These are phyloP conservation scores for Trichosurus vulpecula DNA, from an alignment of 2,797 vertebrate genomes.

Conservation along the genomic window DNA sequence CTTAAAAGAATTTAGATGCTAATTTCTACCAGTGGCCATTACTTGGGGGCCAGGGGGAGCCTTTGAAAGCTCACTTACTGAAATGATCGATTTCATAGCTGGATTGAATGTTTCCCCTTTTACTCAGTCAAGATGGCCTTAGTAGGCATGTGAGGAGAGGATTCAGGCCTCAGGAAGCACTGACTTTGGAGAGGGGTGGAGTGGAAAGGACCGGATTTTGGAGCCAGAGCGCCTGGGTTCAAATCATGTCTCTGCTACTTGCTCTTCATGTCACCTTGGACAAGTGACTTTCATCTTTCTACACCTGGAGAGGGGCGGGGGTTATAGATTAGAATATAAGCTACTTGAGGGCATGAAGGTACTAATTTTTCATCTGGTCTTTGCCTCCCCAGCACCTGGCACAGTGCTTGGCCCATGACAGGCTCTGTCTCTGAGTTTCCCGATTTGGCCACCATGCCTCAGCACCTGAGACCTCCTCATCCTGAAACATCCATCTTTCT, in stretches of 20 bases:
- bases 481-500: not conserved
- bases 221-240: not conserved
- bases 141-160: not conserved
- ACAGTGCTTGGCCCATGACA: not conserved
- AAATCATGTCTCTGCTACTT: not conserved
- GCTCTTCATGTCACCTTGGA: not conserved
- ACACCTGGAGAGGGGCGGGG: not conserved
- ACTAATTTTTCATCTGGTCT: not conserved
- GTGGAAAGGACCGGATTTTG: not conserved
- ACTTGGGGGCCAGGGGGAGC: slow-evolving; percentile 51
- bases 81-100: slow-evolving; percentile 67
- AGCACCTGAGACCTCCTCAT: not conserved
- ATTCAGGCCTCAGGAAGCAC: not conserved
- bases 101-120: slow-evolving; percentile 44
- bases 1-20: slow-evolving; percentile 82
- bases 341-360: not conserved
- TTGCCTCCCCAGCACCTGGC: not conserved
- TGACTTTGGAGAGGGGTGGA: not conserved
- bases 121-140: slow-evolving; percentile 39
- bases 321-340: not conserved
- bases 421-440: not conserved
- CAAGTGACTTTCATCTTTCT: not conserved
- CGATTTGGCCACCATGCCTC: not conserved
- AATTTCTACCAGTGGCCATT: slow-evolving; percentile 78
- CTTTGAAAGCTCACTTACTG: slow-evolving; percentile 73